A percentile compares a stretch with the other conserved stretches of the same genome.
Conservation (phyloP, 1,140 invertebrate species). For the Aporrectodea caliginosa region DNA sequence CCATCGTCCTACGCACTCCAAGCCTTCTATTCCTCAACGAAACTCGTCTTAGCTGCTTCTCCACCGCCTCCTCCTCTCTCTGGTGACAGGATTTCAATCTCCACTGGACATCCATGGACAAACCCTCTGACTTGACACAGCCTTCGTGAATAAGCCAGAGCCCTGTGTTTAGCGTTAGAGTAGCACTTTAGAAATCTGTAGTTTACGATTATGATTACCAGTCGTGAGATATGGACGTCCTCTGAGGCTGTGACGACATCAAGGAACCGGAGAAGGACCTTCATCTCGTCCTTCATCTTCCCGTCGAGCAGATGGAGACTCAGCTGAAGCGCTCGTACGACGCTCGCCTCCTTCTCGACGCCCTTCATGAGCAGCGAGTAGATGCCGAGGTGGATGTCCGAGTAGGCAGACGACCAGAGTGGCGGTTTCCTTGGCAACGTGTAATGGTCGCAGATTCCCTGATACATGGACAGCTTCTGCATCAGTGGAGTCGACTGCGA, state of each 20-base stretch:
- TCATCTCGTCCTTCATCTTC: background rate
- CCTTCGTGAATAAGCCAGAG: no score
- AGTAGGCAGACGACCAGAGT: background rate
- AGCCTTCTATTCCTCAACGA: no score
- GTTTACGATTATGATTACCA: background rate
- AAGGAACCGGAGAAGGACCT: background rate
- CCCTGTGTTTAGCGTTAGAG: no score
- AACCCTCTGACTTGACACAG: no score
- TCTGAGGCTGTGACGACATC: background rate
- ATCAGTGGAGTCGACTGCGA: background rate
- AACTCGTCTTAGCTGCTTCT: no score
- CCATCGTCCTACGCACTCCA: no score
- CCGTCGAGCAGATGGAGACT: background rate
- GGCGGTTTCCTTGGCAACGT: background rate
- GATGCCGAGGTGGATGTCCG: background rate
- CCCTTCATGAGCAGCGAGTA: background rate
- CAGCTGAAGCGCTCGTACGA: background rate
- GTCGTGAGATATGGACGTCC: background rate
- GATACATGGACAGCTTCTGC: background rate
- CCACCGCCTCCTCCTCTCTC: no score
- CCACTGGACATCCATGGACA: no score
- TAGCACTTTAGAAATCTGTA: no score
- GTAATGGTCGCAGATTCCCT: background rate
- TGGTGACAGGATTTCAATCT: no score
- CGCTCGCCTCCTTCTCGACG: background rate